Evolutionary conservation across 2,113 vertebrate genomes (phyloP).

Genomic region (Neopipo cinnamomea): DNA sequence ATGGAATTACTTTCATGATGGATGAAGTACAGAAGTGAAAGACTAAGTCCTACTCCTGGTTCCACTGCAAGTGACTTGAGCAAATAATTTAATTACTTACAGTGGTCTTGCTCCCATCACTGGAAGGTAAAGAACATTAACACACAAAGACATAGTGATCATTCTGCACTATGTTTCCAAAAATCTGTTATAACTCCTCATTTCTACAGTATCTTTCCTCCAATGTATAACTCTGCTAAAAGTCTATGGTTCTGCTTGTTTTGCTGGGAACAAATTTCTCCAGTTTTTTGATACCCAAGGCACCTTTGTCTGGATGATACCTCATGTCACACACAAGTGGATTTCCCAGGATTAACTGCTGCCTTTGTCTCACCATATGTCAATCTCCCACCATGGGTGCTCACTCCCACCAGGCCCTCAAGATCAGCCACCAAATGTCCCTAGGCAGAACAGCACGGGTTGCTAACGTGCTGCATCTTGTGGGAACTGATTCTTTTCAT

Average conservation of each 20-base stretch:
- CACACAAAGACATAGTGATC: background rate
- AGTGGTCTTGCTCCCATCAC: background rate
- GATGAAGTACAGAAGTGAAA: background rate
- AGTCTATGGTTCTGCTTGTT: background rate
- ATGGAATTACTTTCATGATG: background rate
- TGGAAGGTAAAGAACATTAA: background rate
- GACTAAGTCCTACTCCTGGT: background rate
- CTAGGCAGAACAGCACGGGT: background rate
- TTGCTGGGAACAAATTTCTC: background rate
- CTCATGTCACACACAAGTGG: background rate
- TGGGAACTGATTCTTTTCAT: background rate
- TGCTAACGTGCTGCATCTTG: background rate
- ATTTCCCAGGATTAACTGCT: background rate
- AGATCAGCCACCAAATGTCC: background rate
- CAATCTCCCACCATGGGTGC: accelerated
- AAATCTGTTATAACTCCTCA: background rate
- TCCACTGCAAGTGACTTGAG: background rate
- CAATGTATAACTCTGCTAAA: background rate
- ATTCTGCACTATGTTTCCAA: background rate
- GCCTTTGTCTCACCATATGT: background rate
- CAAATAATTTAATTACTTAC: background rate
- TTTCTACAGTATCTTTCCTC: background rate
- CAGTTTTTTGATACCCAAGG: background rate
- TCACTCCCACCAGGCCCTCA: background rate
- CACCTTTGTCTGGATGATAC: background rate